Percentiles rank a stretch among this genome's conserved stretches.
phyloP scores from a whole-genome alignment of 2,888 invertebrate genomes.

The Ectobius pallidus region DNA sequence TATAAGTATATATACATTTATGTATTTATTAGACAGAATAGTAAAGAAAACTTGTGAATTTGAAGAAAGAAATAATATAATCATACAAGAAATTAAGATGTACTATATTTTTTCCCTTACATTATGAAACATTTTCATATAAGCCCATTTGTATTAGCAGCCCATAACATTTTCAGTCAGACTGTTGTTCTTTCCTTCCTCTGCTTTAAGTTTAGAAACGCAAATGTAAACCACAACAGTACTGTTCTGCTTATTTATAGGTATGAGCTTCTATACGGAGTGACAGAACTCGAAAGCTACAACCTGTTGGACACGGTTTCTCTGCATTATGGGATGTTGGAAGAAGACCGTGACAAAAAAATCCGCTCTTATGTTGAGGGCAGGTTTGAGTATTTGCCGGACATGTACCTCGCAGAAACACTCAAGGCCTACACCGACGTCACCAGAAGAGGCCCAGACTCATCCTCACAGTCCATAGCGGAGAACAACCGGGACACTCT shows the following conservation, averaged over 20 bases:
- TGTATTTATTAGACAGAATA: no score
- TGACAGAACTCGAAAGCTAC: constrained; percentile 82
- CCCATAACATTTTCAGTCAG: no score
- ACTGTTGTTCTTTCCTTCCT: no score
- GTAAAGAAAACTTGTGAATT: no score
- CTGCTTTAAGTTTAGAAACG: no score
- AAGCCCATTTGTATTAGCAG: no score
- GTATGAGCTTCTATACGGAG: constrained; percentile 85
- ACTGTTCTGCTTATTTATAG: constrained; percentile 57
- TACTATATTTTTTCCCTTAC: no score
- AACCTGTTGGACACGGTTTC: constrained; percentile 75
- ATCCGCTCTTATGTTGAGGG: constrained; percentile 57
- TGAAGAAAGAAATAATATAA: no score
- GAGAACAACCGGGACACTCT: constrained; percentile 77
- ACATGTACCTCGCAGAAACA: constrained; percentile 67
- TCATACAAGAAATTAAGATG: no score
- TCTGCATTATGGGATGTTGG: constrained; percentile 73
- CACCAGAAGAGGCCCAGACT: neutral
- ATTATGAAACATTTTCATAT: no score
- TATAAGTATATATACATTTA: no score
- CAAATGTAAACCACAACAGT: no score
- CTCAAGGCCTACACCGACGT: constrained; percentile 64
- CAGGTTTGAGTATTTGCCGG: constrained; percentile 77
- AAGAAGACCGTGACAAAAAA: constrained; percentile 64
- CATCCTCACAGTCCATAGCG: constrained; percentile 56